A percentile compares a stretch with the other conserved stretches of the same genome.
These are phyloP conservation scores for Scaptomyza hsui DNA, from an alignment of 1,140 invertebrate species.

Conservation along the genomic window DNA sequence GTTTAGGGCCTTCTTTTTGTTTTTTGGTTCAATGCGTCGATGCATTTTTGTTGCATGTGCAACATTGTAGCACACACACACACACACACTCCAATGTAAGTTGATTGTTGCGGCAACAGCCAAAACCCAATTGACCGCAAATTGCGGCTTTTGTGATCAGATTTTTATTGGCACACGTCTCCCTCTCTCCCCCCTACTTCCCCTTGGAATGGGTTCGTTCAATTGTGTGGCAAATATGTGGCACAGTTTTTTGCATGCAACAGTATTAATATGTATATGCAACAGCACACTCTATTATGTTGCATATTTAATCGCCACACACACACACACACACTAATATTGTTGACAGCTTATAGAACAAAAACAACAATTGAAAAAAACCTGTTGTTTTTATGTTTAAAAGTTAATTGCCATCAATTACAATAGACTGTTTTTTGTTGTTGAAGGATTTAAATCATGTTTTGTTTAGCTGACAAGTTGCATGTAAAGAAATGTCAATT, in stretches of 20 bases:
- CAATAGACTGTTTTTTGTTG: background rate
- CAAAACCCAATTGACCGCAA: conserved; percentile 78
- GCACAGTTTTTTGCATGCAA: conserved; percentile 1
- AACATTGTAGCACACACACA: conserved; percentile 36
- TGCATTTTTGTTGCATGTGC: conserved; percentile 79
- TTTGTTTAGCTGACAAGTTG: too few relatives aligned
- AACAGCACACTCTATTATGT: conserved; percentile 10
- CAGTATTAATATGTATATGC: background rate
- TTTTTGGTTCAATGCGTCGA: conserved; percentile 60
- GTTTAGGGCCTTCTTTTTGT: conserved; percentile 32
- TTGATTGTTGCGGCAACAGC: conserved; percentile 66
- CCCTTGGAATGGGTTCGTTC: conserved; percentile 7
- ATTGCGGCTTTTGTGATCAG: conserved; percentile 77
- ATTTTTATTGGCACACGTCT: conserved; percentile 64
- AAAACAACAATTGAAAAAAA: background rate
- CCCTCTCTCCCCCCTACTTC: background rate
- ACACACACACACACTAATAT: too few relatives aligned
- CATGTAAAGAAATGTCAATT: too few relatives aligned
- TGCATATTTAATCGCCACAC: conserved; percentile 21
- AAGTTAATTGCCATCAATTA: conserved; percentile 12
- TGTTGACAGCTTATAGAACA: background rate
- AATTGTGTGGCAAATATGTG: background rate
- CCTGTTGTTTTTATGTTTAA: background rate
- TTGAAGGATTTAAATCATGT: too few relatives aligned
- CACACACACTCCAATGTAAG: conserved; percentile 1